Conservation (phyloP, 2,113 vertebrate species). For the Neolamprologus toae region DNA sequence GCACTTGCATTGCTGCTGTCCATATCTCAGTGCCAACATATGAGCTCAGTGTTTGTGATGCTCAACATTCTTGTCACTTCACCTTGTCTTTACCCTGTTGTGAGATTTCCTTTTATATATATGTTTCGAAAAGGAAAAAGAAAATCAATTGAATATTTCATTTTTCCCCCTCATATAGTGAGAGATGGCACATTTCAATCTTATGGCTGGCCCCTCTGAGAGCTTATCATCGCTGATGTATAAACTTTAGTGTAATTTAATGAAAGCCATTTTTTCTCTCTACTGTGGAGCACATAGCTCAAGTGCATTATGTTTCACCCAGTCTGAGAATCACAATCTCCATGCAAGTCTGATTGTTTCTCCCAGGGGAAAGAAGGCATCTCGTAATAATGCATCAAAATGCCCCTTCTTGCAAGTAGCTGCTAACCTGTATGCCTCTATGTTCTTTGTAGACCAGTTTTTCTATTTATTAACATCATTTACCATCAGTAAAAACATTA, state of each 20-base stretch:
- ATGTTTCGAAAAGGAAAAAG: not conserved
- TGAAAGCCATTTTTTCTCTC: constrained; percentile 35
- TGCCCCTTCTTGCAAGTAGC: not conserved
- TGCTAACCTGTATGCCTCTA: not conserved
- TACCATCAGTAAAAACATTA: not conserved
- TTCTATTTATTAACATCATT: not conserved
- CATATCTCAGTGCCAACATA: not conserved
- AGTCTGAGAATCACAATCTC: constrained; percentile 23
- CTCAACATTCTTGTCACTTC: not conserved
- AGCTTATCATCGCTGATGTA: constrained; percentile 45
- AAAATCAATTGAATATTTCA: constrained; percentile 18
- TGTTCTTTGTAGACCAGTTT: not conserved
- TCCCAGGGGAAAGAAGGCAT: not conserved
- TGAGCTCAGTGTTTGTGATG: not conserved
- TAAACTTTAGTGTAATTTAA: constrained; percentile 54
- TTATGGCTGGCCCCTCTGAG: not conserved
- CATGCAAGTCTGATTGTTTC: constrained; percentile 4
- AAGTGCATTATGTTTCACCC: not conserved
- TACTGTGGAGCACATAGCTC: not conserved
- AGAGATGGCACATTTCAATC: constrained; percentile 10
- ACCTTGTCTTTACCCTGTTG: not conserved
- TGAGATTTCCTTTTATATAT: constrained; percentile 4
- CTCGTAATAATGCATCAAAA: not conserved
- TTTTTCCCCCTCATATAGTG: not conserved
- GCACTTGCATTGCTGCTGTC: not conserved